Percentiles rank a stretch among this genome's conserved stretches.
phyloP scores from a whole-genome alignment of 2,113 vertebrate species.

The Psephotus haematonotus region DNA sequence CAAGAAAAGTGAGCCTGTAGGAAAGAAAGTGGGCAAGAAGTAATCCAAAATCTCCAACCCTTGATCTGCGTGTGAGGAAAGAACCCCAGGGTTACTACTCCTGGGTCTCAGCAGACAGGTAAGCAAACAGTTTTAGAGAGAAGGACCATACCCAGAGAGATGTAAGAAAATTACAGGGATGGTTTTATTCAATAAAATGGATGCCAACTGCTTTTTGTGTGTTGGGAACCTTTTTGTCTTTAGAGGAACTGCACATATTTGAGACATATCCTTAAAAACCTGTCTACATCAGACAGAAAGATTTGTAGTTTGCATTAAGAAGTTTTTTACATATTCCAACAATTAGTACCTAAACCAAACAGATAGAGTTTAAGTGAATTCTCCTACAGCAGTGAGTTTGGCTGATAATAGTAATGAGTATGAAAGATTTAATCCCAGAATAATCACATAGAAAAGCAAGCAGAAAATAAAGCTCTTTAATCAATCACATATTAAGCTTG shows the following conservation, averaged over 20 bases:
- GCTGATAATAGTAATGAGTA: not conserved
- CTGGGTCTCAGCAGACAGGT: not conserved
- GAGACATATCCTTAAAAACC: not conserved
- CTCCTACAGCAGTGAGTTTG: not conserved
- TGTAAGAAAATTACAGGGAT: not conserved
- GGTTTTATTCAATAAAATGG: not conserved
- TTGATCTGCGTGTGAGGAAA: not conserved
- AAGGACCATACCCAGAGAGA: not conserved
- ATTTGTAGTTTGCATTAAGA: not conserved
- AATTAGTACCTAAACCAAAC: not conserved
- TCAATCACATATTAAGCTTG: not conserved
- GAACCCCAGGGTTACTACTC: not conserved
- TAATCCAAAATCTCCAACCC: not conserved
- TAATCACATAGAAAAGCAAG: not conserved
- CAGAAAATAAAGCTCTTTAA: constrained; percentile 29
- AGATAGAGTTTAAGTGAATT: not conserved
- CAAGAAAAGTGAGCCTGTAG: not conserved
- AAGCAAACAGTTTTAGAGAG: not conserved
- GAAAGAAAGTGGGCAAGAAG: not conserved
- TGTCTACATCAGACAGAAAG: not conserved
- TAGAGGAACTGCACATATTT: not conserved
- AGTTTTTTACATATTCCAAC: not conserved
- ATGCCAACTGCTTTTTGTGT: not conserved
- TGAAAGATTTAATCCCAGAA: not conserved
- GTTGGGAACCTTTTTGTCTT: not conserved